These are phyloP conservation scores for Sarcophaga caerulescens DNA, from an alignment of 2,888 invertebrate species.

Conservation along the genomic window DNA sequence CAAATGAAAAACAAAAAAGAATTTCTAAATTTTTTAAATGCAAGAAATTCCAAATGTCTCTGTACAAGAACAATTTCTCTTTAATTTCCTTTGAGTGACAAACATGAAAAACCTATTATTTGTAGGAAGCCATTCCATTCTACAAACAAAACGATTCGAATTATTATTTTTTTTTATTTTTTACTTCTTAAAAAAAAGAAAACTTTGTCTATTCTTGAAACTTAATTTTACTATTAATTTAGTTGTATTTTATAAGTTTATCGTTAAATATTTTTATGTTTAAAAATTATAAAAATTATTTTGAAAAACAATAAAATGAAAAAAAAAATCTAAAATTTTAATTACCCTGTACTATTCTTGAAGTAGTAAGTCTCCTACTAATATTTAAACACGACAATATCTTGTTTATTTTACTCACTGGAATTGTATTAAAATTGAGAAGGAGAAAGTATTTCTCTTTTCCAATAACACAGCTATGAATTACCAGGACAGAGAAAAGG, in stretches of 20 bases:
- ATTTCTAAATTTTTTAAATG: neutral
- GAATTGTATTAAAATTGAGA: no score
- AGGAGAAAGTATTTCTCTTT: no score
- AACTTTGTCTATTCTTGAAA: conserved; percentile 23
- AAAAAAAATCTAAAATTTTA: neutral
- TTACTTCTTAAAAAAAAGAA: conserved; percentile 16
- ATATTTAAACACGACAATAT: no score
- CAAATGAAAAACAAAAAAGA: neutral
- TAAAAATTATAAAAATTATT: neutral
- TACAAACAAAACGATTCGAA: conserved; percentile 63
- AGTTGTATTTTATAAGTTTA: conserved; percentile 52
- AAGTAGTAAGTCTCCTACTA: no score
- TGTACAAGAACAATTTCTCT: no score
- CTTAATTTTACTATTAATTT: conserved; percentile 28
- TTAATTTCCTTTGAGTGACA: neutral
- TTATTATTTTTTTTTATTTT: conserved; percentile 46
- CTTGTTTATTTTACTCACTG: no score
- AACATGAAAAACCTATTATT: neutral
- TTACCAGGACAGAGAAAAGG: no score
- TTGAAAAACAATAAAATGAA: conserved; percentile 24
- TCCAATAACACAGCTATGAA: no score
- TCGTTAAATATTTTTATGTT: conserved; percentile 35
- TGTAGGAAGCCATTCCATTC: neutral
- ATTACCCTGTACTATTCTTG: no score
- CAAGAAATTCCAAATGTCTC: neutral